These are phyloP conservation scores for Pelosia muscerda DNA, from an alignment of 2,888 invertebrate species.

Conservation along the genomic window DNA sequence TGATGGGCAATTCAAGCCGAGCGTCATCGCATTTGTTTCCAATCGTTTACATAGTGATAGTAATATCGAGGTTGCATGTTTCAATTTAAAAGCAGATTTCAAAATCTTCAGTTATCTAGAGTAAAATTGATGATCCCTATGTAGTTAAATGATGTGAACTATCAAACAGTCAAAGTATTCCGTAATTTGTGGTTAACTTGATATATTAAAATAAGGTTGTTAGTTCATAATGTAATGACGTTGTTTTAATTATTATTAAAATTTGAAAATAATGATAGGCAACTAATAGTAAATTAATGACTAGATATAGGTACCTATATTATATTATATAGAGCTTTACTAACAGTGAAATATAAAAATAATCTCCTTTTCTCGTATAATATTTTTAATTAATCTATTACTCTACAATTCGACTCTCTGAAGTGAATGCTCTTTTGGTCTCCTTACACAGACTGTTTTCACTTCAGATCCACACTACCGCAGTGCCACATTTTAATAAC, in stretches of 20 bases:
- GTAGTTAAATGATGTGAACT: background rate
- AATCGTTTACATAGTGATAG: conserved; percentile 26
- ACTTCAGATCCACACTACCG: too few relatives aligned
- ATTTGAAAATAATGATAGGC: background rate
- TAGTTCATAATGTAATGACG: background rate
- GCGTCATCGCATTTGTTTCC: conserved; percentile 43
- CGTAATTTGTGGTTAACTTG: background rate
- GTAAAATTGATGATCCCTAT: background rate
- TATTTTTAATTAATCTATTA: background rate
- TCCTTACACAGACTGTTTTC: too few relatives aligned
- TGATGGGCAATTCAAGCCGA: conserved; percentile 49
- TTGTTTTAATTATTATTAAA: background rate
- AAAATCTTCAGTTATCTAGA: background rate
- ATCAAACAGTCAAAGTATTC: background rate
- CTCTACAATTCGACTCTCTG: too few relatives aligned
- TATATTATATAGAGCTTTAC: background rate
- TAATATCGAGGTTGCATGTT: conserved; percentile 14
- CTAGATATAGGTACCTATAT: too few relatives aligned
- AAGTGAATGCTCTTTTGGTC: too few relatives aligned
- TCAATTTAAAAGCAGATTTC: conserved; percentile 12
- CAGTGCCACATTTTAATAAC: too few relatives aligned
- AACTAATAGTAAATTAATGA: background rate
- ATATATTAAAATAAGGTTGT: background rate
- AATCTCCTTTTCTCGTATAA: background rate
- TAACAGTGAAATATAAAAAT: background rate